These are phyloP conservation scores for Eucera pruinosa DNA, from an alignment of 2,888 invertebrate genomes.

Conservation along the genomic window DNA sequence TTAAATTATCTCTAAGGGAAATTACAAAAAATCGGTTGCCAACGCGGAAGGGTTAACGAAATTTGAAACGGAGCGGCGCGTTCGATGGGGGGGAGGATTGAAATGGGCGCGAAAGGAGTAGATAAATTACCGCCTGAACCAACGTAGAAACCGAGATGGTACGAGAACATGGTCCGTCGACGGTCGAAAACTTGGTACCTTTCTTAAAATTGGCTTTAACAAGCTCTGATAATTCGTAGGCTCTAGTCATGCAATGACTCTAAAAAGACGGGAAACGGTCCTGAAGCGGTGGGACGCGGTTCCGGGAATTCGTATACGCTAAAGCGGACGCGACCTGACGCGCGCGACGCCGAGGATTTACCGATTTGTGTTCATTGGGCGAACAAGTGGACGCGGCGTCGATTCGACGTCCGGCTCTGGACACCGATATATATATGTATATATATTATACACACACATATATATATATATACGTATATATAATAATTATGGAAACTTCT, in stretches of 20 bases:
- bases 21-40: too few relatives aligned
- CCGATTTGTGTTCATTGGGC: slow-evolving; percentile 68
- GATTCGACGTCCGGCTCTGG: slow-evolving; percentile 70
- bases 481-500: slow-evolving; percentile 25
- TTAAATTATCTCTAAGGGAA: too few relatives aligned
- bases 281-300: slow-evolving; percentile 13
- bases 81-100: slow-evolving; percentile 9
- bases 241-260: slow-evolving; percentile 81
- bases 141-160: slow-evolving; percentile 56
- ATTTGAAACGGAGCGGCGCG: too few relatives aligned
- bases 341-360: slow-evolving; percentile 54
- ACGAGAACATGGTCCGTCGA: slow-evolving; percentile 47
- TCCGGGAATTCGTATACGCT: slow-evolving; percentile 74
- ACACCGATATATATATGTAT: slow-evolving; percentile 54
- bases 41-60: too few relatives aligned
- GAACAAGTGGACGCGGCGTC: slow-evolving; percentile 47
- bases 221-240: slow-evolving; percentile 75
- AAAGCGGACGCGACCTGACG: slow-evolving; percentile 18
- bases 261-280: slow-evolving; percentile 66
- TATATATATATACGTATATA: too few relatives aligned
- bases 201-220: slow-evolving; percentile 81
- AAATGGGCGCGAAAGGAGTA: slow-evolving; percentile 17
- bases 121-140: slow-evolving; percentile 54
- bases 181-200: slow-evolving; percentile 78
- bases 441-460: too few relatives aligned